These are phyloP conservation scores for Monochamus saltuarius DNA, from an alignment of 1,140 invertebrate genomes.

Conservation along the genomic window DNA sequence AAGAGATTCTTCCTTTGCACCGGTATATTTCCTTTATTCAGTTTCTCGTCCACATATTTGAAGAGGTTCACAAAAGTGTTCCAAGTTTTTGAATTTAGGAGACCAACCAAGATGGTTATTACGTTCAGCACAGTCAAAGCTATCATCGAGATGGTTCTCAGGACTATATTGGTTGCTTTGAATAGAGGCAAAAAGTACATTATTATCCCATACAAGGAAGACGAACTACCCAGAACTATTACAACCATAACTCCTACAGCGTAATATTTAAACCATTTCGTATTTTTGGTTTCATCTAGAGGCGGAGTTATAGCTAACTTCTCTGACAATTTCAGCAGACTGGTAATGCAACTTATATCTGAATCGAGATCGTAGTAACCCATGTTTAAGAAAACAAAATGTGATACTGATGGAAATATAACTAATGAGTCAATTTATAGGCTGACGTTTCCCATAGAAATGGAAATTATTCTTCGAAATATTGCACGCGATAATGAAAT, in stretches of 20 bases:
- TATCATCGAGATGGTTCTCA: neutral
- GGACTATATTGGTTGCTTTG: neutral
- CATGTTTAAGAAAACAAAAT: neutral
- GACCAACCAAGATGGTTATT: neutral
- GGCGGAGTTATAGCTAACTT: neutral
- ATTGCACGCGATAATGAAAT: no score
- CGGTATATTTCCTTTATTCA: neutral
- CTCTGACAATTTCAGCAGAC: constrained; percentile 9
- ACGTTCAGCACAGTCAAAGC: neutral
- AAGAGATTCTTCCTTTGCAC: constrained; percentile 1
- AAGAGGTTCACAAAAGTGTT: constrained; percentile 8
- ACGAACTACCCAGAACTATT: neutral
- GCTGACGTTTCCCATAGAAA: no score
- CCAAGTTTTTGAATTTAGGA: neutral
- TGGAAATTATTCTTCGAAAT: no score
- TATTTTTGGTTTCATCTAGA: constrained; percentile 4
- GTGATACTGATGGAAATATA: no score
- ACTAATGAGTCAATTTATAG: no score
- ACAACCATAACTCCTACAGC: neutral
- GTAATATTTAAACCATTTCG: constrained; percentile 3
- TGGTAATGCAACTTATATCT: constrained; percentile 4
- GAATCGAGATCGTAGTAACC: neutral
- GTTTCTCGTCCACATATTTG: constrained; percentile 7
- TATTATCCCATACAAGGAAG: constrained; percentile 6
- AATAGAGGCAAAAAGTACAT: constrained; percentile 1